Evolutionary conservation across 2,797 vertebrate genomes (phyloP).

Genomic region (Chelon auratus): DNA sequence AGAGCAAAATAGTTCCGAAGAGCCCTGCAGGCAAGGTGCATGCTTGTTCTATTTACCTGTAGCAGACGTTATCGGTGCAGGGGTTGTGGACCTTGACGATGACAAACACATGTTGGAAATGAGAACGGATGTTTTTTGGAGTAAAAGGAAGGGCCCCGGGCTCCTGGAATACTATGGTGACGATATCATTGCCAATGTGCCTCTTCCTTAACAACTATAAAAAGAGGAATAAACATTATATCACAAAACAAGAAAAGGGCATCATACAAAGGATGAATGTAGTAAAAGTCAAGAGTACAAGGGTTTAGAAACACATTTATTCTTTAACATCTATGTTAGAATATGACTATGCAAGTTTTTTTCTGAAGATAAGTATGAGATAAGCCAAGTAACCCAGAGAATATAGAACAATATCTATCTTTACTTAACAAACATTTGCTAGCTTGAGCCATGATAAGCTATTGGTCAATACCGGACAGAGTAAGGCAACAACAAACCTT

Average conservation of each 20-base stretch:
- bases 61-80: conserved; percentile 96
- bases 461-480: background rate
- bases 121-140: conserved; percentile 97
- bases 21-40: conserved; percentile 22
- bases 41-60: conserved; percentile 87
- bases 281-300: background rate
- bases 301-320: background rate
- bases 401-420: background rate
- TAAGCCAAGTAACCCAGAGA: background rate
- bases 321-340: background rate
- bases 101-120: conserved; percentile 99
- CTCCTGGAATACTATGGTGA: conserved; percentile 99
- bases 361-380: background rate
- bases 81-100: conserved; percentile 97
- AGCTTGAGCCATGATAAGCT: background rate
- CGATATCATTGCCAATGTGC: conserved; percentile 98
- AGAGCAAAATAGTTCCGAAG: conserved; percentile 13
- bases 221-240: conserved; percentile 10
- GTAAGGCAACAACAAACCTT: background rate
- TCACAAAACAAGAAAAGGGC: conserved; percentile 10
- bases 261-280: background rate
- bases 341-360: background rate
- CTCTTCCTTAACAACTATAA: conserved; percentile 94
- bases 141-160: conserved; percentile 97
- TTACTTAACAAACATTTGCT: conserved; percentile 6